Evolutionary conservation across 2,113 vertebrate genomes (phyloP), one percentile per base, ranked within the genome.

Genomic region (Lanius ludovicianus): DNA sequence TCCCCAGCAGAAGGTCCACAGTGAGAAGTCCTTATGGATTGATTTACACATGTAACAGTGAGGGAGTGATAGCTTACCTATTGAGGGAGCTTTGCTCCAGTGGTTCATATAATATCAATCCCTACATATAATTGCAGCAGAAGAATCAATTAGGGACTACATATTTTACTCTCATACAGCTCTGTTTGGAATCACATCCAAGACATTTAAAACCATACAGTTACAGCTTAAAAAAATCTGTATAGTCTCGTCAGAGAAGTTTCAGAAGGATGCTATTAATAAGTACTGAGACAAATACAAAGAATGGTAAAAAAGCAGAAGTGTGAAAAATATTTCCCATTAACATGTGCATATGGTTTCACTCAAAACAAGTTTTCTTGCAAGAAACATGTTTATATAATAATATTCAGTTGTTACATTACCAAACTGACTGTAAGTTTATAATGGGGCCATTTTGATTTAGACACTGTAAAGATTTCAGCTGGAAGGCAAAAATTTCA

Each of bases 281-380:
- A 95, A 96, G 16, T n/a, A 91, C 15, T 42, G 67, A 91, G 95
- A 95, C 37, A 80, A 96, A 91, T 89, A 87, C 46, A 87, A 90
- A 93, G 91, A 87, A 95, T 39, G 55, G 70, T 53, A 91, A 49
- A 84, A 96, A 92, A 88, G 35, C 41, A 87, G n/a, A 84, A 94
- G 53, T 37, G 91, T 79, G 84, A 89, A 89, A 96, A 91, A 57
- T 95, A 93, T 83, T 82, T 89, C 55, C 89, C 57, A 95, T 91
- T 96, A 91, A 68, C 50, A 37, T 22, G 59, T 76, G 46, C 93
- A 70, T 84, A 93, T 85, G 46, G 87, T 87, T 93, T 89, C 70
- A 62, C 50, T 93, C 93, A 63, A 92, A 95, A 96, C 33, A 93
- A 82, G 42, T 82, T 62, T 64, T 20, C 84, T 83, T 57, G 49